Evolutionary conservation across 2,797 vertebrate genomes (phyloP), one percentile per base, ranked within the genome.

Genomic region (Dromococcyx pavoninus): DNA sequence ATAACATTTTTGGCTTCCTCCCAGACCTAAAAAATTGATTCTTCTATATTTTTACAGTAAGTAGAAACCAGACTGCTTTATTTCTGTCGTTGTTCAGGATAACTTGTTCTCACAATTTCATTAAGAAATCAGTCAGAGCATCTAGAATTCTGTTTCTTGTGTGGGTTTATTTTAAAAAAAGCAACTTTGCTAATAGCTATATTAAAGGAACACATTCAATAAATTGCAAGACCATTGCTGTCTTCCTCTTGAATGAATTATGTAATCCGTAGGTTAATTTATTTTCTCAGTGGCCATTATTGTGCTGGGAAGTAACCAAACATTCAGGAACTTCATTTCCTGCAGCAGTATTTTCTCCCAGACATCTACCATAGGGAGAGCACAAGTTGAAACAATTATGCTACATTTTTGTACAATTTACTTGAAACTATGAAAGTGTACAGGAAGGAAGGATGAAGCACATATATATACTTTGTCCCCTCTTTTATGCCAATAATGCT

Each of bases 311-410:
- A 22, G n/a, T 46, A 84, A 43, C 24, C 27, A 61, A 25, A 70
- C 57, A 23, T 53, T n/a, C 24, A 22, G 44, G 37, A 53, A 37
- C 11, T 65, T 80, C 0, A 17, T 74, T 67, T 57, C 12, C 27
- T 71, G 32, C 19, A 25, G 23, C 32, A n/a, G 7, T 57, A 32
- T 48, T n/a, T 84, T 75, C 33, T 81, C 28, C 12, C 14, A 33
- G 19, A 13, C 4, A 0, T 44, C 17, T 35, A 1, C 18, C 5
- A 6, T 16, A 4, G 17, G 21, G 5, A 39, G 10, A 71, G 5
- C 10, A 1, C 9, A 60, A 6, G 15, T 7, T 9, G 33, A 27
- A 71, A 7, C 51, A 71, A 32, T 80, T 32, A 16, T 27, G 28
- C 57, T 44, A 4, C 7, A 17, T 5, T 75, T 88, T 24, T 54